A percentile compares a stretch with the other conserved stretches of the same genome.
These are phyloP conservation scores for Patella caerulea DNA, from an alignment of 2,888 invertebrate species.

Conservation along the genomic window DNA sequence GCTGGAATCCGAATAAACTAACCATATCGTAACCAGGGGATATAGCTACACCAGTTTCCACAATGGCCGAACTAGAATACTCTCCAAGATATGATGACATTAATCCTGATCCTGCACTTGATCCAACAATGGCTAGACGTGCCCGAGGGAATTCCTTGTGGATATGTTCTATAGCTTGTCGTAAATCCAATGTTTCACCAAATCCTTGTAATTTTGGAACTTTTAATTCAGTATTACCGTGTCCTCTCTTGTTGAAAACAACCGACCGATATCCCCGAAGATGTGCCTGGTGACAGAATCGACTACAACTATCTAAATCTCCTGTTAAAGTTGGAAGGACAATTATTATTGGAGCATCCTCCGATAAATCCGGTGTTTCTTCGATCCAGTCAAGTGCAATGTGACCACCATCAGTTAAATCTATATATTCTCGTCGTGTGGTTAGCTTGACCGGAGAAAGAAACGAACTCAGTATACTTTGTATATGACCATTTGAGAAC, in stretches of 20 bases:
- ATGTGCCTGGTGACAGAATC: slow-evolving; percentile 29
- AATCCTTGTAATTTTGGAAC: slow-evolving; percentile 48
- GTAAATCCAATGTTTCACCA: slow-evolving; percentile 49
- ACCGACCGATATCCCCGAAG: slow-evolving; percentile 39
- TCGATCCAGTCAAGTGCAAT: slow-evolving; percentile 50
- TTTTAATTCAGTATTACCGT: slow-evolving; percentile 38
- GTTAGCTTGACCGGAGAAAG: not conserved
- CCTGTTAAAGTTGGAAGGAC: slow-evolving; percentile 44
- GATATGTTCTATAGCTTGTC: slow-evolving; percentile 44
- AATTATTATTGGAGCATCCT: slow-evolving; percentile 35
- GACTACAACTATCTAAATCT: slow-evolving; percentile 27
- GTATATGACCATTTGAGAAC: not conserved
- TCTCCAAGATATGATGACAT: slow-evolving; percentile 53
- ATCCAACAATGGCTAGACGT: slow-evolving; percentile 36
- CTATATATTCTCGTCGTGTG: slow-evolving; percentile 35
- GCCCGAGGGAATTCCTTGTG: slow-evolving; percentile 30
- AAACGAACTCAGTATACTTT: not conserved
- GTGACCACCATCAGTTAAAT: slow-evolving; percentile 44
- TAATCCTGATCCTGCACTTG: slow-evolving; percentile 44
- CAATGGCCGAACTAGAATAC: slow-evolving; percentile 40
- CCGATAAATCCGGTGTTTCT: not conserved
- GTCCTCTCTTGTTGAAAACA: slow-evolving; percentile 51
- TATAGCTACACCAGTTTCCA: slow-evolving; percentile 43
- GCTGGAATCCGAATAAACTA: slow-evolving; percentile 15
- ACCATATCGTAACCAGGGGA: slow-evolving; percentile 44